A percentile compares a stretch with the other conserved stretches of the same genome.
phyloP scores from a whole-genome alignment of 2,888 invertebrate genomes.

The Stenodera caucasica region DNA sequence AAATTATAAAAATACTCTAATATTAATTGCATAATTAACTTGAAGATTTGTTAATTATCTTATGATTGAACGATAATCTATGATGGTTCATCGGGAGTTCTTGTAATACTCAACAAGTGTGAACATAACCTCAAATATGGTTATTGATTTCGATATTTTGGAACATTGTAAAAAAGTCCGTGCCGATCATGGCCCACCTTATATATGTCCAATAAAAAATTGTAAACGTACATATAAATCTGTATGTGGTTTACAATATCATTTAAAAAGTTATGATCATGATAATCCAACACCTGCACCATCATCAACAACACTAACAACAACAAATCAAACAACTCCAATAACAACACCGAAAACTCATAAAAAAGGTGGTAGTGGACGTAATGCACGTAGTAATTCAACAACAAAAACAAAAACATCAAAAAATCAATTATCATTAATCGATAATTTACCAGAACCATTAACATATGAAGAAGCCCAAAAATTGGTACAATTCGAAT shows the following conservation, averaged over 20 bases:
- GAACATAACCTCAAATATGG: conserved; percentile 58
- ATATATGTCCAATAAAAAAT: conserved; percentile 81
- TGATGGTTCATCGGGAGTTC: too few species aligned
- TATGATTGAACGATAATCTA: too few species aligned
- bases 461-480: conserved; percentile 83
- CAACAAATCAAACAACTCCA: conserved; percentile 61
- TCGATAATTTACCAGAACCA: conserved; percentile 63
- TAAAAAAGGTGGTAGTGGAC: background rate
- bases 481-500: conserved; percentile 82
- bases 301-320: conserved; percentile 59
- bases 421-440: conserved; percentile 55
- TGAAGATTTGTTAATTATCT: too few species aligned
- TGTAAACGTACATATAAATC: conserved; percentile 87
- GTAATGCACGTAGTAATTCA: background rate
- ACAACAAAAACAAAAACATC: conserved; percentile 34
- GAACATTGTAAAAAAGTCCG: conserved; percentile 83
- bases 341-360: conserved; percentile 10
- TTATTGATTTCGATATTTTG: conserved; percentile 82
- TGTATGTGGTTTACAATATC: conserved; percentile 82
- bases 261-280: conserved; percentile 83
- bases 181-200: conserved; percentile 80
- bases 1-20: too few species aligned
- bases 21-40: too few species aligned
- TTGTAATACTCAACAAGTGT: too few species aligned
- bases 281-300: conserved; percentile 72